A percentile compares a stretch with the other conserved stretches of the same genome.
phyloP scores from a whole-genome alignment of 1,140 invertebrate genomes.

The Trachymyrmex cornetzi region DNA sequence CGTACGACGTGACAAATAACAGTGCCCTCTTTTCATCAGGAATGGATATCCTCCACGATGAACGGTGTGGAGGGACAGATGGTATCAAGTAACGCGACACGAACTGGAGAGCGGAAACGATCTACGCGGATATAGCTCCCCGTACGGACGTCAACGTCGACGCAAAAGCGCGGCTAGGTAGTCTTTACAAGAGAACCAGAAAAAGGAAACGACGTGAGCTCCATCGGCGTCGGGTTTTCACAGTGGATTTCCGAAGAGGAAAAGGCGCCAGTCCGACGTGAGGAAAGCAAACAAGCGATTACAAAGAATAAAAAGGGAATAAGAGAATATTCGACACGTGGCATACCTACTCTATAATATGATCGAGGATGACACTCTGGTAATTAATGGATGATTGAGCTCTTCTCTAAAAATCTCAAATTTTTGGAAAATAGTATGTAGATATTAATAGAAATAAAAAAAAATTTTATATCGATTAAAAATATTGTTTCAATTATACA shows the following conservation, averaged over 20 bases:
- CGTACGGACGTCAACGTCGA: conserved; percentile 20
- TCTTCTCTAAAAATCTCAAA: background rate
- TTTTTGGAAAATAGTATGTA: background rate
- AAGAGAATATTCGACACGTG: conserved; percentile 52
- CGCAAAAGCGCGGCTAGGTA: conserved; percentile 32
- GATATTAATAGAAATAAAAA: background rate
- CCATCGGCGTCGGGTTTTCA: conserved; percentile 50
- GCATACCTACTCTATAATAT: background rate
- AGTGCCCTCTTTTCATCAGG: conserved; percentile 26
- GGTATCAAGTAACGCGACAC: conserved; percentile 48
- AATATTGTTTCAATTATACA: background rate
- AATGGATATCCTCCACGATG: conserved; percentile 36
- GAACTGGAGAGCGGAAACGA: conserved; percentile 52
- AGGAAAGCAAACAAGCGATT: conserved; percentile 50
- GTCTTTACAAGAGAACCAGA: conserved; percentile 39
- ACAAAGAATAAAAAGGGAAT: conserved; percentile 8
- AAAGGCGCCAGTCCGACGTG: conserved; percentile 31
- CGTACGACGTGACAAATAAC: conserved; percentile 36
- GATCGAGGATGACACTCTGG: background rate
- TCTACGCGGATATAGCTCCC: conserved; percentile 37
- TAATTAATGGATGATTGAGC: conserved; percentile 28
- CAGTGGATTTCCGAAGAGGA: conserved; percentile 53
- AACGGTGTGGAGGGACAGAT: conserved; percentile 34
- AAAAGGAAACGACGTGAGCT: conserved; percentile 51
- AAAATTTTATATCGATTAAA: background rate